Percentiles rank a stretch among this genome's conserved stretches.
These are phyloP conservation scores for Ruditapes philippinarum DNA, from an alignment of 1,140 invertebrate species.

Conservation along the genomic window DNA sequence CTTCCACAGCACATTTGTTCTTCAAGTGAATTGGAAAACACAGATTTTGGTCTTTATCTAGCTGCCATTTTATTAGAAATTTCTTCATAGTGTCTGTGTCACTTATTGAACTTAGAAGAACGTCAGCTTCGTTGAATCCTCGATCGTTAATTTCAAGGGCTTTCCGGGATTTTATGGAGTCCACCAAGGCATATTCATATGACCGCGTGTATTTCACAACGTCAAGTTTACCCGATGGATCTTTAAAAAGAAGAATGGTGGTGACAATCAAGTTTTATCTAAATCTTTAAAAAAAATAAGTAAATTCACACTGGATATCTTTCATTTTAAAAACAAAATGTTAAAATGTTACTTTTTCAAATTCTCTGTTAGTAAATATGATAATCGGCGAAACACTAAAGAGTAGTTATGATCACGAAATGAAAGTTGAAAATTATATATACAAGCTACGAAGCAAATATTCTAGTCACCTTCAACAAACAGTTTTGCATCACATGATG, in stretches of 20 bases:
- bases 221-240: neutral
- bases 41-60: constrained; percentile 15
- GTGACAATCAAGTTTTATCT: no score
- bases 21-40: constrained; percentile 49
- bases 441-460: no score
- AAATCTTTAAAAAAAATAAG: no score
- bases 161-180: constrained; percentile 4
- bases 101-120: constrained; percentile 18
- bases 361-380: no score
- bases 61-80: constrained; percentile 50
- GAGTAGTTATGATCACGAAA: no score
- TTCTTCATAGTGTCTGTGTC: constrained; percentile 27
- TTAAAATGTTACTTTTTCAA: no score
- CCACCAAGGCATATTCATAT: constrained; percentile 3
- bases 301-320: no score
- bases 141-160: neutral
- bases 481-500: constrained; percentile 51
- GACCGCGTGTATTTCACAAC: neutral
- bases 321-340: no score
- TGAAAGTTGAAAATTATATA: no score
- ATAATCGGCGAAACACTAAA: no score
- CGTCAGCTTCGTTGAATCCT: constrained; percentile 28
- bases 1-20: constrained; percentile 61
- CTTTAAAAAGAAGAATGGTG: neutral
- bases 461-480: constrained; percentile 28